phyloP scores from a whole-genome alignment of 2,113 vertebrate genomes.

The Sceloporus undulatus region DNA sequence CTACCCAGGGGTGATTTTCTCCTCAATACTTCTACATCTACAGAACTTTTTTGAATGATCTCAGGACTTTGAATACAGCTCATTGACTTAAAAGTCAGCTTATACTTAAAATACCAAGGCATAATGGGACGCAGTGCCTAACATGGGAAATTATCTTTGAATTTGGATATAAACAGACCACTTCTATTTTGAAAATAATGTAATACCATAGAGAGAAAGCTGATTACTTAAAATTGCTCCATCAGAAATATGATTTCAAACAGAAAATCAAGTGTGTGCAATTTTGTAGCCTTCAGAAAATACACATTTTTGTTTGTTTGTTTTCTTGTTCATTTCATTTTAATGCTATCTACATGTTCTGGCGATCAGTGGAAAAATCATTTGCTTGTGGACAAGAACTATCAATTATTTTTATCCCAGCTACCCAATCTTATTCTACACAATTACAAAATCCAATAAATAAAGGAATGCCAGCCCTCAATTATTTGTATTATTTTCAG shows the following conservation, averaged over 20 bases:
- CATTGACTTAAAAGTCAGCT: constrained; percentile 3
- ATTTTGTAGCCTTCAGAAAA: constrained; percentile 63
- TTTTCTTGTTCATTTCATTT: constrained; percentile 64
- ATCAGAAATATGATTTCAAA: constrained; percentile 58
- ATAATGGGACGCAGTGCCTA: neutral
- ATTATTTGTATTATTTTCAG: constrained; percentile 47
- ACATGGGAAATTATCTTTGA: constrained; percentile 1
- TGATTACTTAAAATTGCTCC: constrained; percentile 64
- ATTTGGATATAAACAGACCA: constrained; percentile 19
- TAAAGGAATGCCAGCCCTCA: constrained; percentile 63
- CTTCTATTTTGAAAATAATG: constrained; percentile 25
- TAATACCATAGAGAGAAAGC: constrained; percentile 49
- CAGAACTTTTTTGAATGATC: neutral
- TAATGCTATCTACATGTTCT: constrained; percentile 70
- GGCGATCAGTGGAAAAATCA: constrained; percentile 65
- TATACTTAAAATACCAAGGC: neutral
- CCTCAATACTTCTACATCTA: neutral
- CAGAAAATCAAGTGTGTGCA: constrained; percentile 59
- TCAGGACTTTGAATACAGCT: neutral
- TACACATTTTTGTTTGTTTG: constrained; percentile 53
- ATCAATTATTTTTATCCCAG: constrained; percentile 71
- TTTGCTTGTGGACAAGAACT: constrained; percentile 69
- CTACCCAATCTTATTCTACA: constrained; percentile 58
- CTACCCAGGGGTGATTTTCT: neutral
- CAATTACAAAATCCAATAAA: constrained; percentile 71